Percentiles rank a stretch among this genome's conserved stretches.
Evolutionary conservation across 2,113 vertebrate genomes (phyloP).

Genomic region (Eulacestoma nigropectus): DNA sequence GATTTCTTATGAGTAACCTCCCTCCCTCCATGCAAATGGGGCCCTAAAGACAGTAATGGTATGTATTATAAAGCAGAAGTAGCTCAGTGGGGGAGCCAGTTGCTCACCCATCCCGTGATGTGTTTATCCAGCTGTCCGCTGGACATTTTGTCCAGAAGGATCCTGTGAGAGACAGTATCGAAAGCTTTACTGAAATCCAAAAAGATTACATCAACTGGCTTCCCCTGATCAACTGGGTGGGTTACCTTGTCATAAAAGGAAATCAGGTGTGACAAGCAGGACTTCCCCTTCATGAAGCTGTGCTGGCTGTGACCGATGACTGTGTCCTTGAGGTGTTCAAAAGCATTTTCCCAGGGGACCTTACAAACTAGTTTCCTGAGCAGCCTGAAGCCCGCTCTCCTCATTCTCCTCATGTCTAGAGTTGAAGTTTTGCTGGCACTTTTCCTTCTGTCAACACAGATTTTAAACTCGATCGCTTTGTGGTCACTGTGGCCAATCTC

Average conservation of each 20-base stretch:
- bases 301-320: background rate
- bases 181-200: background rate
- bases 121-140: background rate
- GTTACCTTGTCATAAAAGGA: background rate
- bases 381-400: background rate
- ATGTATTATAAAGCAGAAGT: background rate
- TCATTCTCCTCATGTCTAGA: background rate
- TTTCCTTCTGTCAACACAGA: background rate
- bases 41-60: background rate
- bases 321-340: background rate
- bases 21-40: background rate
- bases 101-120: background rate
- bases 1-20: background rate
- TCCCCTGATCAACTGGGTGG: background rate
- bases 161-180: background rate
- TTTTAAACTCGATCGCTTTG: accelerated
- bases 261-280: background rate
- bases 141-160: background rate
- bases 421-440: background rate
- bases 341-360: background rate
- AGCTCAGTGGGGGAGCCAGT: background rate
- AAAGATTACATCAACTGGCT: background rate
- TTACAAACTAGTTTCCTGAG: background rate
- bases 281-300: background rate
- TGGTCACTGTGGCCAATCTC: background rate